A percentile compares a stretch with the other conserved stretches of the same genome.
Conservation (phyloP, 2,888 invertebrate genomes). For the Dynastes grantii region DNA sequence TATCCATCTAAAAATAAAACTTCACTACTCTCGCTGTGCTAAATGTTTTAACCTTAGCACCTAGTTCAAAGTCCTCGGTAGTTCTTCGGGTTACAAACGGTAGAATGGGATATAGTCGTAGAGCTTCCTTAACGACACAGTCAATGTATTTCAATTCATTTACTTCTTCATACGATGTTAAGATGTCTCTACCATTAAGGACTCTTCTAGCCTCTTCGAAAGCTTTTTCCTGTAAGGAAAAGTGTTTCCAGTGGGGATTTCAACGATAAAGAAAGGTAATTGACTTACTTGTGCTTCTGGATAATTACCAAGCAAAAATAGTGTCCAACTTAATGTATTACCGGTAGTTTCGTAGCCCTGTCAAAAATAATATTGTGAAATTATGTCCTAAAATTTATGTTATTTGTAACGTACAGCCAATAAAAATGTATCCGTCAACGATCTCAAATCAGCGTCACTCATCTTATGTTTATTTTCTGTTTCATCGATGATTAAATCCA, state of each 20-base stretch:
- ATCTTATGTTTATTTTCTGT: slow-evolving; percentile 21
- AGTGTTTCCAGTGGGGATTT: neutral
- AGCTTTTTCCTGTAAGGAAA: slow-evolving; percentile 61
- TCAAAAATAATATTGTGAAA: neutral
- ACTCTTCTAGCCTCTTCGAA: slow-evolving; percentile 63
- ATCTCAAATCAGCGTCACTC: slow-evolving; percentile 52
- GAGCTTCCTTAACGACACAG: slow-evolving; percentile 60
- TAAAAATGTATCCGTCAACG: slow-evolving; percentile 31
- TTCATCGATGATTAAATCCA: slow-evolving; percentile 39
- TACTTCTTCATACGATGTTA: slow-evolving; percentile 56
- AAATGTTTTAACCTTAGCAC: neutral
- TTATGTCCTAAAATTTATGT: neutral
- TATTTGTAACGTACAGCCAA: slow-evolving; percentile 9
- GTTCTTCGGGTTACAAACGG: slow-evolving; percentile 39
- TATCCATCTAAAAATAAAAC: slow-evolving; percentile 53
- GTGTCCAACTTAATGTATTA: slow-evolving; percentile 58
- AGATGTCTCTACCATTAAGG: slow-evolving; percentile 56
- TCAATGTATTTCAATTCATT: slow-evolving; percentile 64
- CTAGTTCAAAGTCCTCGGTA: slow-evolving; percentile 35
- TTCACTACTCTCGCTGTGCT: no score
- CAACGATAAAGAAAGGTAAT: neutral
- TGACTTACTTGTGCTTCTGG: slow-evolving; percentile 31
- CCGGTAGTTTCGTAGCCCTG: slow-evolving; percentile 32
- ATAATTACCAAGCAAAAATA: slow-evolving; percentile 58
- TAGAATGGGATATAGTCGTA: slow-evolving; percentile 44